Conservation (phyloP, 2,888 invertebrate species). For the Acanthoscelides obtectus region DNA sequence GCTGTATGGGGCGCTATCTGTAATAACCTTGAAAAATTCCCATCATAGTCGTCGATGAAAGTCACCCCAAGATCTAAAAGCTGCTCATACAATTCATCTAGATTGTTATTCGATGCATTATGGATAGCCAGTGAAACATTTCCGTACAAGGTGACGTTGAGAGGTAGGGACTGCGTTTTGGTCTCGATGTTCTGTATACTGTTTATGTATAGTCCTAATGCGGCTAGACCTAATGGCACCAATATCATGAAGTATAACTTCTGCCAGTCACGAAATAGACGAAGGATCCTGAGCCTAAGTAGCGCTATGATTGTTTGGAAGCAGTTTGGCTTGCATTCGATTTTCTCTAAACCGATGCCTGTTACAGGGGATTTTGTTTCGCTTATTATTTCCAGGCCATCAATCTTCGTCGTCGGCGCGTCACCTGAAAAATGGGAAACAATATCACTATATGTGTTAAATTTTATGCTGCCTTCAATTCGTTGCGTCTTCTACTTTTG, state of each 20-base stretch:
- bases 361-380: conserved; percentile 53
- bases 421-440: conserved; percentile 43
- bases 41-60: conserved; percentile 55
- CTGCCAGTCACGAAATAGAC: conserved; percentile 61
- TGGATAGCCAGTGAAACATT: conserved; percentile 57
- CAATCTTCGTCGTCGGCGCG: conserved; percentile 40
- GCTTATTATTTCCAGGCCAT: conserved; percentile 46
- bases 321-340: conserved; percentile 59
- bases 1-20: conserved; percentile 62
- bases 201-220: conserved; percentile 60
- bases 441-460: neutral
- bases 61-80: conserved; percentile 40
- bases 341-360: conserved; percentile 58
- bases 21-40: conserved; percentile 61
- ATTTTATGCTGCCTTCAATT: too few species aligned
- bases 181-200: conserved; percentile 60
- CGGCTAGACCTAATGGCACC: conserved; percentile 65
- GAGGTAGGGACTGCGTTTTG: conserved; percentile 57
- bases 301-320: conserved; percentile 64
- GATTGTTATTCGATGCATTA: conserved; percentile 49
- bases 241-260: conserved; percentile 71
- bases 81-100: conserved; percentile 40
- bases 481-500: too few species aligned
- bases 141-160: conserved; percentile 60
- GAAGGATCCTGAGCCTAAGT: conserved; percentile 59